Base-by-base conservation (phyloP, 37 sponge, comb jelly and placozoan genomes). In the Eunapius fragilis region DNA sequence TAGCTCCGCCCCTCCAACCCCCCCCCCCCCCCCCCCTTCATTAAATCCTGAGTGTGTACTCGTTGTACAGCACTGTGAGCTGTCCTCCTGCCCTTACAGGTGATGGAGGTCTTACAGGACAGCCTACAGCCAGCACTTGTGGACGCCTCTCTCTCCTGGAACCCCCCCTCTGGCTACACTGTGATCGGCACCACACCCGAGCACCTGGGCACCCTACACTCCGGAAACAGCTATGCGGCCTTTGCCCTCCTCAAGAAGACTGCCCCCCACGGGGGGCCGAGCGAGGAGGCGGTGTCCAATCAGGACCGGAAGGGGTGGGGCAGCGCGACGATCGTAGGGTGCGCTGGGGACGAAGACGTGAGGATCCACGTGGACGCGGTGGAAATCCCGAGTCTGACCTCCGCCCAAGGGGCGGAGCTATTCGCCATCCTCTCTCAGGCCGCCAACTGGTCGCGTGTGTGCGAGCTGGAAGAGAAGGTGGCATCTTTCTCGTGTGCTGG, bases 51-150 rank as follows among this genome's bases (percentile, higher is more conserved):
- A n/a, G n/a, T n/a, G n/a, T n/a, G n/a, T n/a, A n/a, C n/a, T n/a
- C n/a, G n/a, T n/a, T n/a, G n/a, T n/a, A n/a, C n/a, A n/a, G n/a
- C n/a, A n/a, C n/a, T n/a, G n/a, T n/a, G n/a, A n/a, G 4, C 31
- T 11, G 6, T 33, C 37, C 2, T 67, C 30, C 19, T 67, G 67
- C 3, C 68, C 38, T 25, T 84, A 0, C 70, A 89, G 90, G 85
- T 89, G 71, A 85, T 89, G 85, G 80, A 79, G 34, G 85, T 85
- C 19, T 70, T 89, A 32, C 50, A 75, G 25, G 85, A 84, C 25
- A 89, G 90, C 71, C 32, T 89, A 37, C 25, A 84, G 76, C 90
- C 90, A 7, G 32, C 69, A 7, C 13, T 89, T 45, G 81, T 49
- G 25, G 69, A 89, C 31, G 31, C 79, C 37, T 26, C 30, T 27